Conservation (phyloP, 2,797 vertebrate genomes). For the Sus cebifrons region DNA sequence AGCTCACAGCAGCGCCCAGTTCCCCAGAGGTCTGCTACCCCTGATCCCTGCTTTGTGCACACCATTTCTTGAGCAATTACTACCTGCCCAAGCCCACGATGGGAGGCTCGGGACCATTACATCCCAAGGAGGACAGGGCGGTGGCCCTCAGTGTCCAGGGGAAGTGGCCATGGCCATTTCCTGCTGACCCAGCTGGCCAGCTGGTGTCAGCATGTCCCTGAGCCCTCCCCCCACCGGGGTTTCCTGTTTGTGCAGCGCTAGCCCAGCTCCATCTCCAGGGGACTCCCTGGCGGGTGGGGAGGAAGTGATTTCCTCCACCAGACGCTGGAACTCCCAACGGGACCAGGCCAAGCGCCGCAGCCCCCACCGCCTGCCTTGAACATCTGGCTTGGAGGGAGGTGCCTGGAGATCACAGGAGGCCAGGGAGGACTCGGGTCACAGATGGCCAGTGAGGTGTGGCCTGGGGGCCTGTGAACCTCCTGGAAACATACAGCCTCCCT, state of each 20-base stretch:
- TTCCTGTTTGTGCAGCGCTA: slow-evolving; percentile 84
- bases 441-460: not conserved
- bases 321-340: slow-evolving; percentile 41
- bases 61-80: not conserved
- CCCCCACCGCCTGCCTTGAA: not conserved
- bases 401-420: not conserved
- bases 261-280: slow-evolving; percentile 64
- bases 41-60: not conserved
- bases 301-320: slow-evolving; percentile 60
- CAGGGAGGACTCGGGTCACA: slow-evolving; percentile 7
- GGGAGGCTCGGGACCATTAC: not conserved
- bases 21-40: not conserved
- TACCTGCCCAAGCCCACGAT: not conserved
- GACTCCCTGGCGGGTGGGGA: slow-evolving; percentile 74
- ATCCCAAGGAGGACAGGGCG: not conserved
- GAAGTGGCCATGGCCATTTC: slow-evolving; percentile 74
- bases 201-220: slow-evolving; percentile 25
- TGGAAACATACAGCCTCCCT: not conserved
- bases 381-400: slow-evolving; percentile 55
- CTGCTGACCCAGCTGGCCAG: slow-evolving; percentile 73
- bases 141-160: slow-evolving; percentile 46
- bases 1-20: not conserved
- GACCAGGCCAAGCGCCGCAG: not conserved
- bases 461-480: not conserved
- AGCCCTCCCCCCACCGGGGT: slow-evolving; percentile 46